phyloP scores from a whole-genome alignment of 23 tunicate species.

The Halocynthia roretzi region DNA sequence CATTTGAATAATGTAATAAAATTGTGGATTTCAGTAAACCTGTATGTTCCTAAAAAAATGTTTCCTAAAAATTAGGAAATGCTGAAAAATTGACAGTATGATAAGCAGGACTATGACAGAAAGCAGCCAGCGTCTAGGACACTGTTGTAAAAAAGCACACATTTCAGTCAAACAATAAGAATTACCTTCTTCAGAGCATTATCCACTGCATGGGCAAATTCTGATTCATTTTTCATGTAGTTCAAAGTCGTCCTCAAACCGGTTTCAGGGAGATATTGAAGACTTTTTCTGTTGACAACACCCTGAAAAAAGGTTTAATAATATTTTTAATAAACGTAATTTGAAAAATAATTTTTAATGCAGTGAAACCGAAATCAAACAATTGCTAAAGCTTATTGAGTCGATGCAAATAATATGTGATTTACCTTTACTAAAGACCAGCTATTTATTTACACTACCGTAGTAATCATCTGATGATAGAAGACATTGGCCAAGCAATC shows the following conservation, averaged over 20 bases:
- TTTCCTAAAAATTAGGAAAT: too few species aligned
- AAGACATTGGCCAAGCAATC: too few species aligned
- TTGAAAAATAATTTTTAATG: not conserved
- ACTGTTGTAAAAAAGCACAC: not conserved
- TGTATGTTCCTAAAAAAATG: too few species aligned
- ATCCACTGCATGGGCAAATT: constrained; percentile 55
- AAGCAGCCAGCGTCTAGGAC: too few species aligned
- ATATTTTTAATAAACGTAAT: too few species aligned
- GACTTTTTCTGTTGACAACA: constrained; percentile 43
- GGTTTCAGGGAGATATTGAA: constrained; percentile 37
- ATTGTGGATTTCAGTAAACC: too few species aligned
- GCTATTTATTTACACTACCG: too few species aligned
- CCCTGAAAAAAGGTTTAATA: constrained; percentile 38
- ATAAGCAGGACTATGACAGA: not conserved
- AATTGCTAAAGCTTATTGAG: too few species aligned
- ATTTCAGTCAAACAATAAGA: not conserved
- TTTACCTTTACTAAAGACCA: too few species aligned
- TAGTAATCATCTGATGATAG: too few species aligned
- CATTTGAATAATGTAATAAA: not conserved
- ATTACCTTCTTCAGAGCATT: constrained; percentile 70
- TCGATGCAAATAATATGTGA: too few species aligned
- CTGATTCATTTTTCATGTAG: constrained; percentile 45
- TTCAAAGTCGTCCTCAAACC: constrained; percentile 52
- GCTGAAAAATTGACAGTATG: too few species aligned
- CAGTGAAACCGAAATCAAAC: not conserved